Evolutionary conservation across 2,888 invertebrate species (phyloP).

Genomic region (Volucella bombylans): DNA sequence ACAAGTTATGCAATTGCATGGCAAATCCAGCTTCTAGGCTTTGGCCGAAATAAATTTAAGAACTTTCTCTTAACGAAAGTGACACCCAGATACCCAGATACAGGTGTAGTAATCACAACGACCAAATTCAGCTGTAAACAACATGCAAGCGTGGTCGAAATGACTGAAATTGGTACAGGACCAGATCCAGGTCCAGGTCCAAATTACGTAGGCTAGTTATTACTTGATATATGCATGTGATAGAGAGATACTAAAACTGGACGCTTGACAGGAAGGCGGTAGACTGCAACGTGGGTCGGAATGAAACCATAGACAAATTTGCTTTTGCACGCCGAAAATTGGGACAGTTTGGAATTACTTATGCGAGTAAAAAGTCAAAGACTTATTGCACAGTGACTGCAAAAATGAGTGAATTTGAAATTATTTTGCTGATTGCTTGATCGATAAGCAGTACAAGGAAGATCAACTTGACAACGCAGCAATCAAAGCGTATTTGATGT

Average conservation of each 20-base stretch:
- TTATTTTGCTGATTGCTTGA: slow-evolving; percentile 31
- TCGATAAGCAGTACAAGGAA: slow-evolving; percentile 10
- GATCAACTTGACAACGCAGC: slow-evolving; percentile 2
- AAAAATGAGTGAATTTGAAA: slow-evolving; percentile 33
- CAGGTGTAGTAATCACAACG: slow-evolving; percentile 19
- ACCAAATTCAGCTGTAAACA: slow-evolving; percentile 26
- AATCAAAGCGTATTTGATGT: too few relatives aligned
- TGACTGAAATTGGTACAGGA: slow-evolving; percentile 22
- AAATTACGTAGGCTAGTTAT: slow-evolving; percentile 67
- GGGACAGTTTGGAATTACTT: slow-evolving; percentile 57
- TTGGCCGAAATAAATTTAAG: slow-evolving; percentile 38
- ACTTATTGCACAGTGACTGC: slow-evolving; percentile 6
- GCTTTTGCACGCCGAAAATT: slow-evolving; percentile 51
- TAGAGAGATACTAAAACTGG: slow-evolving; percentile 56
- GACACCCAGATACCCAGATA: slow-evolving; percentile 57
- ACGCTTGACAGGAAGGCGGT: slow-evolving; percentile 61
- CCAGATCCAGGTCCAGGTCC: slow-evolving; percentile 22
- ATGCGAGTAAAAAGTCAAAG: slow-evolving; percentile 9
- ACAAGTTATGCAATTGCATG: slow-evolving; percentile 49
- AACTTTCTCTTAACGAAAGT: slow-evolving; percentile 70
- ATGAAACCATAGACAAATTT: background rate
- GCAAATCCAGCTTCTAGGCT: slow-evolving; percentile 49
- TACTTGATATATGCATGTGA: slow-evolving; percentile 62
- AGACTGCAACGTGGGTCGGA: slow-evolving; percentile 42
- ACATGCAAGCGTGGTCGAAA: too few relatives aligned